A percentile compares a stretch with the other conserved stretches of the same genome.
phyloP scores from a whole-genome alignment of 92 coral and sea anemone species.

The Diadumene lineata region DNA sequence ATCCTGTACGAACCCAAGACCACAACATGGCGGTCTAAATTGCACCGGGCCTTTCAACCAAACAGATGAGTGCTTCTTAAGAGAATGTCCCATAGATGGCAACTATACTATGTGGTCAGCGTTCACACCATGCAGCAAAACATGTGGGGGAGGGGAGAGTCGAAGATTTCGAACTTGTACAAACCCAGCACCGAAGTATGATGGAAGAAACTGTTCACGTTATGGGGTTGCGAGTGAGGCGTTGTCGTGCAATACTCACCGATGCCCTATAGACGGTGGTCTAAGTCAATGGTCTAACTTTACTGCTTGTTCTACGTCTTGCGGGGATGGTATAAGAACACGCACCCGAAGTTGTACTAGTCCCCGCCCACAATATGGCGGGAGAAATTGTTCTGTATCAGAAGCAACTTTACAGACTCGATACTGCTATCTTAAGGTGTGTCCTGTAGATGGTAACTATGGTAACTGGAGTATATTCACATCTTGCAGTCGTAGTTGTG shows the following conservation, averaged over 20 bases:
- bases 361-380: conserved; percentile 61
- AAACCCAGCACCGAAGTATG: conserved; percentile 53
- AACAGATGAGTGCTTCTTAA: conserved; percentile 37
- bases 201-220: conserved; percentile 56
- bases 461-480: conserved; percentile 56
- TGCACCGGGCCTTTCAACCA: conserved; percentile 45
- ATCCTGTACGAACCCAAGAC: conserved; percentile 55
- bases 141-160: conserved; percentile 60
- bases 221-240: conserved; percentile 42
- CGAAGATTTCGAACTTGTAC: conserved; percentile 58
- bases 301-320: conserved; percentile 53
- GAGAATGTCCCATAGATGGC: conserved; percentile 65
- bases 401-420: conserved; percentile 27
- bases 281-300: conserved; percentile 65
- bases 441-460: conserved; percentile 73
- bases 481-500: conserved; percentile 60
- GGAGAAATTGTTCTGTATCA: conserved; percentile 39
- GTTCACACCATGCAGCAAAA: conserved; percentile 43
- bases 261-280: conserved; percentile 71
- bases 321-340: conserved; percentile 57
- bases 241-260: conserved; percentile 46
- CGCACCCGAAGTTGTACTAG: conserved; percentile 50
- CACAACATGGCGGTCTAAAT: conserved; percentile 60
- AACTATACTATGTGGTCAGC: conserved; percentile 58
- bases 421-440: conserved; percentile 36